phyloP scores from a whole-genome alignment of 2,888 invertebrate species.

The Metopia argyrocephala region DNA sequence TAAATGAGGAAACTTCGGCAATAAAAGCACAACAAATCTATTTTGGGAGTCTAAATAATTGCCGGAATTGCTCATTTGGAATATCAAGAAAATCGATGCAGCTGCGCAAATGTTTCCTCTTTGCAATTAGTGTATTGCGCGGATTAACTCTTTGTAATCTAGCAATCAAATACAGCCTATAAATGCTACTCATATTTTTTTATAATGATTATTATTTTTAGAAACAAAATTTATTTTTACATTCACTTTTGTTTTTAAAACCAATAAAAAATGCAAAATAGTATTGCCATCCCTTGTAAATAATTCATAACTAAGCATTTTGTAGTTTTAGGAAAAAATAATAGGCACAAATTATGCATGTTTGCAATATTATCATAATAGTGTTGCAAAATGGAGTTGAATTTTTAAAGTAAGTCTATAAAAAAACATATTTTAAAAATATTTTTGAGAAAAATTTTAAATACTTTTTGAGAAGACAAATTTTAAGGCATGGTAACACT shows the following conservation, averaged over 20 bases:
- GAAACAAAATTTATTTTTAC: background rate
- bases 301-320: background rate
- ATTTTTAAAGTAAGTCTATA: background rate
- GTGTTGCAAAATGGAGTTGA: background rate
- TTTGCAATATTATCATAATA: background rate
- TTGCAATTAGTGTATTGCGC: background rate
- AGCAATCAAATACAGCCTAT: background rate
- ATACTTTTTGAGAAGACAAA: too few species aligned
- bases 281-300: background rate
- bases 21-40: conserved; percentile 1
- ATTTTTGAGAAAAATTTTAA: too few species aligned
- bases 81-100: conserved; percentile 21
- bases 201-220: background rate
- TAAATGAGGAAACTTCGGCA: background rate
- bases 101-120: conserved; percentile 12
- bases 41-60: conserved; percentile 11
- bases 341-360: background rate
- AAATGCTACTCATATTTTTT: conserved; percentile 11
- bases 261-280: background rate
- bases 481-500: background rate
- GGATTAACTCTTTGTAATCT: background rate
- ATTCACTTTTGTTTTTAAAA: background rate
- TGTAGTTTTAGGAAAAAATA: too few species aligned
- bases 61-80: conserved; percentile 10
- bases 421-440: background rate